Percentiles rank a stretch among this genome's conserved stretches.
These are phyloP conservation scores for Pocota personata DNA, from an alignment of 2,888 invertebrate genomes.

Conservation along the genomic window DNA sequence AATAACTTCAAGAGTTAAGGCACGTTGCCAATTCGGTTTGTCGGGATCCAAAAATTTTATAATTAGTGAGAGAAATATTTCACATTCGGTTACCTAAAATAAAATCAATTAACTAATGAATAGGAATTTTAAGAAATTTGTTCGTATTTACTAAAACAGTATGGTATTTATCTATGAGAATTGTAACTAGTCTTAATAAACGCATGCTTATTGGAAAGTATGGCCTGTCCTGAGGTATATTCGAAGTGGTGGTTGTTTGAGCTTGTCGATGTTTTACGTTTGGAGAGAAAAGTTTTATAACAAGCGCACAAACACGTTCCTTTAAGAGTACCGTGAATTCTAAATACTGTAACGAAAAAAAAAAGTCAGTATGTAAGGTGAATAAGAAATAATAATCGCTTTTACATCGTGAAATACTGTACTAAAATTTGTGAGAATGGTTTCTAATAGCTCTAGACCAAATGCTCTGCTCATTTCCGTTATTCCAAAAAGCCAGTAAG, in stretches of 20 bases:
- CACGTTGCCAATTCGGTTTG: constrained; percentile 98
- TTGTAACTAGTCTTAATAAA: constrained; percentile 94
- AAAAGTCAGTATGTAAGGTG: background rate
- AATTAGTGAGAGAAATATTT: constrained; percentile 97
- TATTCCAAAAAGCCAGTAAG: constrained; percentile 97
- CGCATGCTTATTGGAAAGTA: constrained; percentile 99
- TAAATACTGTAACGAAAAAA: constrained; percentile 87
- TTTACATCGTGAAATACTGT: constrained; percentile 92
- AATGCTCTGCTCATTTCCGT: constrained; percentile 99
- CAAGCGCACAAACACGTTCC: constrained; percentile 98
- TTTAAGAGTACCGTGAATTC: constrained; percentile 97
- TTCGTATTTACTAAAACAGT: constrained; percentile 87
- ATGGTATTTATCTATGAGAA: constrained; percentile 97
- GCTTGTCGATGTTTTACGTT: constrained; percentile 95
- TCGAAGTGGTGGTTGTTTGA: constrained; percentile 84
- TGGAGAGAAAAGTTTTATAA: constrained; percentile 99
- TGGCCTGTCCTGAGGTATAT: constrained; percentile 92
- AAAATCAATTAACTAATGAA: constrained; percentile 61
- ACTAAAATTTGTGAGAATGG: constrained; percentile 93
- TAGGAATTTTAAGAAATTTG: background rate
- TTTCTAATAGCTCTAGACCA: constrained; percentile 96
- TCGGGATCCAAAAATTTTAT: constrained; percentile 99
- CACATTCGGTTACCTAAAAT: constrained; percentile 96
- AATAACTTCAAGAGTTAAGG: constrained; percentile 96
- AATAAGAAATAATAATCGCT: background rate